Evolutionary conservation across 92 coral and sea anemone genomes (phyloP), one percentile per base, ranked within the genome.

Genomic region (Parazoanthus darwini): DNA sequence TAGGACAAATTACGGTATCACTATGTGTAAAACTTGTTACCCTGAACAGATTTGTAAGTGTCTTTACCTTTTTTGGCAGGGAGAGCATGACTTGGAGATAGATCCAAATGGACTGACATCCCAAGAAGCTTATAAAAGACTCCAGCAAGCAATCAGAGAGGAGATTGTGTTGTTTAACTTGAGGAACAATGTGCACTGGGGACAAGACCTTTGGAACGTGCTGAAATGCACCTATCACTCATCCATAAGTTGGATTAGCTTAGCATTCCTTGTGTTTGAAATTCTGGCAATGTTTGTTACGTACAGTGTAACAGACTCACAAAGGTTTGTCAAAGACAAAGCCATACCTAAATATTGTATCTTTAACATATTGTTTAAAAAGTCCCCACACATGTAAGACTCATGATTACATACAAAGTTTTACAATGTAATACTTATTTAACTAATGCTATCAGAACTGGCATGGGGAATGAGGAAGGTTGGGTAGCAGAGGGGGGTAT

Each of bases 121-220:
- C 6, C 96, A 95, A 66, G 97, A 95, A 74, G 99, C 98, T 8
- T 92, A 95, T 77, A 91, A 92, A 74, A 79, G 94, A 87, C 91
- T 97, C 42, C 91, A 94, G 82, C 92, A 90, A 39, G 94, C 90
- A 26, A 94, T 97, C 36, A 82, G 80, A 68, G 96, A 95, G 35
- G 99, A 95, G 44, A 88, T 97, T 25, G 25, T 74, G 33, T 75
- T 89, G 26, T 95, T 92, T 66, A 93, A 78, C 58, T 70, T 77
- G 38, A 91, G 92, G 38, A 89, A 91, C 85, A 84, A 72, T 23
- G 58, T 85, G 37, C 91, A 90, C n/a, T 95, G 98, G 98, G 79
- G 86, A 25, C 80, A 79, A 33, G 96, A 94, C 87, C 77, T 97
- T 86, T 90, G 90, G 93, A 92, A 89, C 38, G 87, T 94, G 14